Percentiles rank a stretch among this genome's conserved stretches.
Conservation (phyloP, 2,797 vertebrate genomes). For the Notamacropus eugenii region DNA sequence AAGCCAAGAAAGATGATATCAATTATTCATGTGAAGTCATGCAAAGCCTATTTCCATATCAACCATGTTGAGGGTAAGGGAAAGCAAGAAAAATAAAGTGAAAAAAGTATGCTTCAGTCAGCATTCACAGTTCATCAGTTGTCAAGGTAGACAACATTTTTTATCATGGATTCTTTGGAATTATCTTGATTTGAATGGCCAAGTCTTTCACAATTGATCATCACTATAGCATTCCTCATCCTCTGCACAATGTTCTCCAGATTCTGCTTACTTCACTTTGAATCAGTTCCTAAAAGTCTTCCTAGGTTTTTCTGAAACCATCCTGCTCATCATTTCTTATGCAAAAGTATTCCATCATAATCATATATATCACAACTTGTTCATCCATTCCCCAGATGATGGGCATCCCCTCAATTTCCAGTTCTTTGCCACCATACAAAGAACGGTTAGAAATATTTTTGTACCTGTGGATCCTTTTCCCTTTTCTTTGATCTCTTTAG, state of each 20-base stretch:
- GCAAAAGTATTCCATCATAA: not conserved
- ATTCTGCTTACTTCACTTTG: not conserved
- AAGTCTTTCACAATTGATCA: not conserved
- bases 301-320: not conserved
- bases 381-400: not conserved
- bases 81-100: not conserved
- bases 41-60: not conserved
- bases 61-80: not conserved
- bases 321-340: not conserved
- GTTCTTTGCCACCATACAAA: not conserved
- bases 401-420: not conserved
- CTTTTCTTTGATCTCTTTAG: not conserved
- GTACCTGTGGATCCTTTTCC: not conserved
- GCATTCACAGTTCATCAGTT: not conserved
- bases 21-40: not conserved
- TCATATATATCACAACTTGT: not conserved
- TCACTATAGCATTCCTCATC: not conserved
- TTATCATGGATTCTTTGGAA: not conserved
- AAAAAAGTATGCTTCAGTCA: not conserved
- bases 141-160: not conserved
- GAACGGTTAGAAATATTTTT: not conserved
- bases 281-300: not conserved
- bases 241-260: not conserved
- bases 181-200: not conserved
- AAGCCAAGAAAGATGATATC: not conserved